Evolutionary conservation across 1,140 invertebrate genomes (phyloP), one percentile per base, ranked within the genome.

Genomic region (Onthophagus taurus): DNA sequence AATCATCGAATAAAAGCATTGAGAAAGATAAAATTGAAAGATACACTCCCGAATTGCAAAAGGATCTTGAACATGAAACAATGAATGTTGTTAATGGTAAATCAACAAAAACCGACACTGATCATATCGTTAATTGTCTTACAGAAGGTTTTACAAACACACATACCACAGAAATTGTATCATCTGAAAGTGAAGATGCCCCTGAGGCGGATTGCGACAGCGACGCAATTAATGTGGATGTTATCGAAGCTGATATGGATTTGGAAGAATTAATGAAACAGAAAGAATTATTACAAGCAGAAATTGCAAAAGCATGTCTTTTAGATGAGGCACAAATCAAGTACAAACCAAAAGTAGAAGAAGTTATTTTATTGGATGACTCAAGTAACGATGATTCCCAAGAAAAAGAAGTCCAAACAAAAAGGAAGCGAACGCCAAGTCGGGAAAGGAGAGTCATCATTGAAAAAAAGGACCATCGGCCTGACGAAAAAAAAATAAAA

Each of bases 251-350:
- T 58, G 87, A 90, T 53, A 78, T 89, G 45, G 87, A 90, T 64
- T 64, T 90, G 5, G 87, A 90, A 60, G 87, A 90, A 49, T 65
- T 91, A 45, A 89, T 89, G 85, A 81, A 81, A 55, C 85, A 89
- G 63, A 90, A 90, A 67, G 85, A 84, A 60, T 52, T 78, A 13
- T 60, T 80, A 42, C 77, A 80, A 59, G 76, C 77, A 14, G 68
- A 75, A 26, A 60, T 80, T 26, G 75, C 74, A 24, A 74, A 71
- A 24, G 77, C 75, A 48, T 63, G 59, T 55, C 74, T 72, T 1
- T 73, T 76, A 37, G 56, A 64, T 12, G 67, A 68, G 42, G 56
- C 56, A 12, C 59, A 56, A 23, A 49, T 56, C 19, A 58, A 44
- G 37, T 20, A 42, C 16, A 42, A 31, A 20, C 45, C 16, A 14